phyloP scores from a whole-genome alignment of 2,113 vertebrate species.

The Chaenogobius annularis region DNA sequence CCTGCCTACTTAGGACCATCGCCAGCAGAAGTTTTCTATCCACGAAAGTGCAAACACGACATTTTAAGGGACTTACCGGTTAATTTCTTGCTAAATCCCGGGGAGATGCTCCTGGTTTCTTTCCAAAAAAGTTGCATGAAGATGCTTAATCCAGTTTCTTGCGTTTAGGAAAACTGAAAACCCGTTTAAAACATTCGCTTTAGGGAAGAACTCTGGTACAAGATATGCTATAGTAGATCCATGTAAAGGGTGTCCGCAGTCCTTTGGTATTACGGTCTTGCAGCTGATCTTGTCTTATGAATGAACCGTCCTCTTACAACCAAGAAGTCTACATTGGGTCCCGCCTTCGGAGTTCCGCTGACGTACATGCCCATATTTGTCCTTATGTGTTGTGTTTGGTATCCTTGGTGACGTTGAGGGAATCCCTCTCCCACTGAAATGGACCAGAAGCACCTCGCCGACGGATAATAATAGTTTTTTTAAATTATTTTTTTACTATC shows the following conservation, averaged over 20 bases:
- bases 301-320: slow-evolving; percentile 79
- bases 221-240: slow-evolving; percentile 64
- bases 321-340: slow-evolving; percentile 58
- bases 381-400: slow-evolving; percentile 91
- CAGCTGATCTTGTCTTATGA: slow-evolving; percentile 83
- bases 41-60: no score
- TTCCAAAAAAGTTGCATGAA: slow-evolving; percentile 84
- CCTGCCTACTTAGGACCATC: neutral
- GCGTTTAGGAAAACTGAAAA: slow-evolving; percentile 40
- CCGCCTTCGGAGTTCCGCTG: slow-evolving; percentile 93
- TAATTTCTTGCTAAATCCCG: slow-evolving; percentile 58
- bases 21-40: neutral
- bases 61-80: slow-evolving; percentile 56
- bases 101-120: slow-evolving; percentile 71
- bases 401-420: slow-evolving; percentile 97
- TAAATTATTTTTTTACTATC: slow-evolving; percentile 65
- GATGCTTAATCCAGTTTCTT: slow-evolving; percentile 75
- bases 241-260: slow-evolving; percentile 60
- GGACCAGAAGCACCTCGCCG: slow-evolving; percentile 67
- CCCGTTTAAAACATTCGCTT: slow-evolving; percentile 36
- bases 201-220: slow-evolving; percentile 35
- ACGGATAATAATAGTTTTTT: slow-evolving; percentile 83
- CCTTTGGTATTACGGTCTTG: slow-evolving; percentile 48
- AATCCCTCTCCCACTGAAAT: slow-evolving; percentile 89
- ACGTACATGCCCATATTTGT: slow-evolving; percentile 96